Conservation (phyloP, 2,797 vertebrate genomes). For the Peromyscus nudipes region DNA sequence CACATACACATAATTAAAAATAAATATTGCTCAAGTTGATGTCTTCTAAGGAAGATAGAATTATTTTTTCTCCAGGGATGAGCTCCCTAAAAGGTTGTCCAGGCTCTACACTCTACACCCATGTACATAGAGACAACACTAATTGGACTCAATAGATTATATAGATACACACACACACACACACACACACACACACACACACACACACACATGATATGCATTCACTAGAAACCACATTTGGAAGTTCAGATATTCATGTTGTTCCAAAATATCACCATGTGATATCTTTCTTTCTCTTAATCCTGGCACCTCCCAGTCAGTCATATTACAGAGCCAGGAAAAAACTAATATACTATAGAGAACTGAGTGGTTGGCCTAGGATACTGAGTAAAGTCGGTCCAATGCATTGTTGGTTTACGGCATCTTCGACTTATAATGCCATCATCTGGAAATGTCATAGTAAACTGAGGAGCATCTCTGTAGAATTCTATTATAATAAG, state of each 20-base stretch:
- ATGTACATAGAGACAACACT: not conserved
- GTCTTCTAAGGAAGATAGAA: not conserved
- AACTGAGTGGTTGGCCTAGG: not conserved
- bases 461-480: not conserved
- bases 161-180: not conserved
- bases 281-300: not conserved
- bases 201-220: not conserved
- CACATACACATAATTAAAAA: too few relatives aligned
- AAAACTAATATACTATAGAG: not conserved
- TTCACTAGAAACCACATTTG: not conserved
- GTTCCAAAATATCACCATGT: not conserved
- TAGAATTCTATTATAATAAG: slow-evolving; percentile 9
- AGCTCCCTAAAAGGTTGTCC: not conserved
- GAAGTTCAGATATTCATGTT: not conserved
- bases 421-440: not conserved
- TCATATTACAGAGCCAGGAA: not conserved
- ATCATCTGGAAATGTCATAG: not conserved
- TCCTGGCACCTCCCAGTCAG: not conserved
- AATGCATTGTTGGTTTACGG: not conserved
- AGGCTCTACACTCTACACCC: not conserved
- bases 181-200: not conserved
- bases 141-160: not conserved
- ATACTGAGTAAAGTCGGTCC: not conserved
- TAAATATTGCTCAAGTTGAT: not conserved
- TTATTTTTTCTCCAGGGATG: not conserved